phyloP scores from a whole-genome alignment of 2,113 vertebrate genomes.

The Stigmatopora nigra region DNA sequence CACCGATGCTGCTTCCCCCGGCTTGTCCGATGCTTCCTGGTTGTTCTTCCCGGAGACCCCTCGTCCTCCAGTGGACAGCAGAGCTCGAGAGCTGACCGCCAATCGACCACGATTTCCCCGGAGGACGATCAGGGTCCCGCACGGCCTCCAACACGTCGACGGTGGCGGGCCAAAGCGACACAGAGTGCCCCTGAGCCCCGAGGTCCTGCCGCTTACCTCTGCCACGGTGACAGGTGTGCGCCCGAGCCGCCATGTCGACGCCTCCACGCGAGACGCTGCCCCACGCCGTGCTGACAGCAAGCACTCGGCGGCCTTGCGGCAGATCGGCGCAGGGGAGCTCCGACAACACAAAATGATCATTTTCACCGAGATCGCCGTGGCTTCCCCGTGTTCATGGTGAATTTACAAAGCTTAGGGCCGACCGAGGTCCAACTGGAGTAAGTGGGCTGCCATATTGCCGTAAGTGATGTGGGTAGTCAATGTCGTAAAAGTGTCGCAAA shows the following conservation, averaged over 20 bases:
- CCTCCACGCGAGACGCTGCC: conserved; percentile 14
- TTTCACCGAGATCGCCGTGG: not conserved
- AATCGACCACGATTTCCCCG: conserved; percentile 28
- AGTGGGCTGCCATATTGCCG: conserved; percentile 61
- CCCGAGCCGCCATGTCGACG: conserved; percentile 33
- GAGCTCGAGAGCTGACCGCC: conserved; percentile 2
- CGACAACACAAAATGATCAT: conserved; percentile 32
- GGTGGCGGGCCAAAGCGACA: conserved; percentile 6
- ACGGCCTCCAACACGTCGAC: not conserved
- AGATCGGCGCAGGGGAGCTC: conserved; percentile 6
- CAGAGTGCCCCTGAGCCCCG: conserved; percentile 10
- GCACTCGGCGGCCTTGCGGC: not conserved
- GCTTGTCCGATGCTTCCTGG: not conserved
- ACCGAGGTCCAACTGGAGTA: accelerated
- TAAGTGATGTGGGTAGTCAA: conserved; percentile 21
- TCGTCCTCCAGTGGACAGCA: conserved; percentile 8
- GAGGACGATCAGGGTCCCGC: not conserved
- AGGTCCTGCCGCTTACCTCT: conserved; percentile 4
- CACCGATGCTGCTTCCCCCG: conserved; percentile 7
- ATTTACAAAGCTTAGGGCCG: conserved; percentile 3
- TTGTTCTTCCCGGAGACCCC: conserved; percentile 33
- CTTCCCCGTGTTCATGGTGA: conserved; percentile 12
- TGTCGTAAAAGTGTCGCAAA: conserved; percentile 34
- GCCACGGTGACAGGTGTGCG: conserved; percentile 26
- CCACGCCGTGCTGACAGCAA: conserved; percentile 9